Conservation (phyloP, 2,113 vertebrate genomes). For the Prionailurus bengalensis region DNA sequence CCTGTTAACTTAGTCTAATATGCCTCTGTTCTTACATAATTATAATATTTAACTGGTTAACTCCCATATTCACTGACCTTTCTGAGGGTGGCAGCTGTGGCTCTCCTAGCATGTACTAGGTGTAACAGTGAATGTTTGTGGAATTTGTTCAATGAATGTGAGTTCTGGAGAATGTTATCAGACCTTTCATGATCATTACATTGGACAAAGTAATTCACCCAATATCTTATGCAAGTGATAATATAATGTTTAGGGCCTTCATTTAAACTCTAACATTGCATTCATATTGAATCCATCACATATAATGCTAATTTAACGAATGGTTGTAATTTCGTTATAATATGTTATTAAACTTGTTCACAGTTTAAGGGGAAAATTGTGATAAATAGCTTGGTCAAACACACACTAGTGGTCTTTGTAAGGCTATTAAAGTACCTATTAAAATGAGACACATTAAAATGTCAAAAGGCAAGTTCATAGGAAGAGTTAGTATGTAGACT, state of each 20-base stretch:
- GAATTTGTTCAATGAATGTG: neutral
- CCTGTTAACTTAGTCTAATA: neutral
- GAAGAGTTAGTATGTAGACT: constrained; percentile 63
- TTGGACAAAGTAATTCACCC: constrained; percentile 2
- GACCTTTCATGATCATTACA: neutral
- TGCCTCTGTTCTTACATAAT: neutral
- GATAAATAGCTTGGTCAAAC: constrained; percentile 62
- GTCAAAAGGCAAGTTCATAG: constrained; percentile 59
- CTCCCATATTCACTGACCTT: neutral
- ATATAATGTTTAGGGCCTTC: neutral
- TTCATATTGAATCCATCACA: constrained; percentile 42
- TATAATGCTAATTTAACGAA: constrained; percentile 61
- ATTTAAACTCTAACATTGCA: constrained; percentile 20
- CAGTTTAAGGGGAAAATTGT: constrained; percentile 37
- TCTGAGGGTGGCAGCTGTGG: neutral
- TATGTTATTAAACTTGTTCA: constrained; percentile 67
- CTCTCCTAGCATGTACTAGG: neutral
- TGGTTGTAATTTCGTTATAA: constrained; percentile 55
- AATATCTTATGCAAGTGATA: constrained; percentile 47
- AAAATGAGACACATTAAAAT: constrained; percentile 73
- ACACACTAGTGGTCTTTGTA: constrained; percentile 61
- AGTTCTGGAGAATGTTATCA: constrained; percentile 45
- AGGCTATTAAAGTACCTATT: constrained; percentile 59
- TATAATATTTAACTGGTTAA: neutral
- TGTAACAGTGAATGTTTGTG: neutral